Evolutionary conservation across 2,888 invertebrate genomes (phyloP), one percentile per base, ranked within the genome.

Genomic region (Cephus spinipes): DNA sequence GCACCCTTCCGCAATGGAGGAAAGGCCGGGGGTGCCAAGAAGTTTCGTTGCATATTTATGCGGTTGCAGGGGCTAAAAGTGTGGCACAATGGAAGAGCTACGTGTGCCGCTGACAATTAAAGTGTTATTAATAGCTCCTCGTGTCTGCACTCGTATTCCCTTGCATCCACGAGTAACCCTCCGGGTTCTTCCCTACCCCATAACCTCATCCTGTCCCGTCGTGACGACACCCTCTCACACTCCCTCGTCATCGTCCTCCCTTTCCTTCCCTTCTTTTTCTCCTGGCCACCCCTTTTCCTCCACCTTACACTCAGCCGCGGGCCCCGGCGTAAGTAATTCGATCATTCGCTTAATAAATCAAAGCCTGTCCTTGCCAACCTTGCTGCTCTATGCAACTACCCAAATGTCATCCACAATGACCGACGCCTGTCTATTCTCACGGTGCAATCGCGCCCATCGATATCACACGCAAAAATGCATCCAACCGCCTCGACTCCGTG

Each of bases 271-370:
- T 32, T 32, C 6, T 71, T 69, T 15, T 30, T 32, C 32, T 12
- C 69, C 31, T 6, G 30, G 69, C 69, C 31, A 69, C 11, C 69
- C 30, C 12, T 71, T 71, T n/a, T 71, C 0, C 12, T 15, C 34
- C 34, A 73, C 34, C 35, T 73, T 73, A 35, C 69, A 31, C 69
- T 34, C 34, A 23, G n/a, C 34, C 73, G 9, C 73, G 73, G 33
- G 34, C 4, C 35, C 71, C 12, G 30, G 35, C 73, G 73, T 73
- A 73, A 35, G 73, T 77, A 79, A 78, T 78, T 75, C 71, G 68
- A 78, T 78, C 78, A 78, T 78, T 76, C 76, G 78, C 73, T 78
- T 71, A 73, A 78, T 78, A 78, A 78, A 78, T 78, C 78, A 78
- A 78, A 78, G 78, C 55, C 55, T 76, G 55, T 32, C 31, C 36